Base-by-base conservation (phyloP, 2,888 invertebrate species). In the Plebejus argus region DNA sequence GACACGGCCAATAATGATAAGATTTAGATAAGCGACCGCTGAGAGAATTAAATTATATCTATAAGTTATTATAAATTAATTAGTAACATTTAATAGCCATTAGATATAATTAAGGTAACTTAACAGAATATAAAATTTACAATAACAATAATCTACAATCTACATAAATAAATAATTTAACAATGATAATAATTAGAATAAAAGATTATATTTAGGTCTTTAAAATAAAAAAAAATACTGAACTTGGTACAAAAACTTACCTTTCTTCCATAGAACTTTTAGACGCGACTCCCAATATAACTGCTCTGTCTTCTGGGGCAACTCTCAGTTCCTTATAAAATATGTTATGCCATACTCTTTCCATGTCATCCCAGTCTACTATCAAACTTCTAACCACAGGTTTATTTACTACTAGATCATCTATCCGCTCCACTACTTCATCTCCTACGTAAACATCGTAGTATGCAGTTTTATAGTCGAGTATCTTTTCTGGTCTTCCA, bases 281-380 rank as follows among this genome's bases (percentile, higher is more conserved):
- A 0, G 88, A 78, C 0, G 88, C 82, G 76, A 85, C 85, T 0
- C 86, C 84, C 35, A 92, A 76, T 3, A 93, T 83, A 1, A 92
- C 89, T 0, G 88, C 83, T 3, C 92, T 82, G 56, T 92, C 92
- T 81, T 93, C 93, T 0, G 93, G 92, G 0, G 93, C 93, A 0
- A 86, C 91, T 79, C 88, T 92, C 72, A 93, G 82, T 80, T 92
- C 92, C 23, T 82, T 86, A 49, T 93, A 93, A 78, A 88, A 88
- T 6, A 89, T 80, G 77, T 92, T 89, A 77, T 93, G 91, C 89
- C 92, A 91, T 35, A 93, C 83, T 45, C 92, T 84, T 82, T 93
- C 93, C 88, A 93, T 91, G 72, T 93, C 87, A 77, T 93, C 91
- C 93, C 93, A 93, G 61, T 92, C 87, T 0, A 85, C 86, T 8